Evolutionary conservation across 37 sponge, comb jelly and placozoan genomes (phyloP), one percentile per base, ranked within the genome.

Genomic region (Hexactinellida sp.): DNA sequence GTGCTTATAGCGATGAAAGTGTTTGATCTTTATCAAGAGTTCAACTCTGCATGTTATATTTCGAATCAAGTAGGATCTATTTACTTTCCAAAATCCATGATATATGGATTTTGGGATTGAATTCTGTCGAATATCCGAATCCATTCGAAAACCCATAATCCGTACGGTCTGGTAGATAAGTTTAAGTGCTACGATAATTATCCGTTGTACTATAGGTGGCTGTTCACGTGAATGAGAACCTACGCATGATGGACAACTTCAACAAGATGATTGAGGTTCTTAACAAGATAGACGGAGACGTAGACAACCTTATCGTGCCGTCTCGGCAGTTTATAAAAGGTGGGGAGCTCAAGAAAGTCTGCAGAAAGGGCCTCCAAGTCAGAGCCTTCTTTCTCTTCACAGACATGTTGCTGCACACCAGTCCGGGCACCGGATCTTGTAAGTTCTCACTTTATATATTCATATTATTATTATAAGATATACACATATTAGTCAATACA

Each of bases 311-410:
- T 37, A 36, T 92, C 0, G 39, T 30, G 0, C 89, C 90, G 7
- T 51, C 87, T 1, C 52, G 87, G 82, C 37, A 36, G 36, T 91
- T 90, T 83, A 55, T 94, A 47, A 90, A 90, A 85, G 90, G 90
- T 54, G 95, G 95, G 36, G 13, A 54, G 30, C 85, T 94, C 37
- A 86, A 86, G 83, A 94, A 94, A 83, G 85, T 83, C 36, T 92
- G 91, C 21, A 38, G 95, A 7, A 94, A 94, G 82, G 82, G 85
- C 1, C 82, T 82, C 3, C 87, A 86, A 0, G 87, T 55, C 10
- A 39, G 92, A 47, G 88, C 88, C 55, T 94, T 94, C 86, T 94
- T 94, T 82, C 85, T 94, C 92, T 93, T 93, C 41, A 90, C 91
- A 28, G 94, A 93, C 37, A 88, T 90, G 23, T 82, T 93, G 54